phyloP scores from a whole-genome alignment of 2,888 invertebrate species.

The Chymomyza fuscimana region DNA sequence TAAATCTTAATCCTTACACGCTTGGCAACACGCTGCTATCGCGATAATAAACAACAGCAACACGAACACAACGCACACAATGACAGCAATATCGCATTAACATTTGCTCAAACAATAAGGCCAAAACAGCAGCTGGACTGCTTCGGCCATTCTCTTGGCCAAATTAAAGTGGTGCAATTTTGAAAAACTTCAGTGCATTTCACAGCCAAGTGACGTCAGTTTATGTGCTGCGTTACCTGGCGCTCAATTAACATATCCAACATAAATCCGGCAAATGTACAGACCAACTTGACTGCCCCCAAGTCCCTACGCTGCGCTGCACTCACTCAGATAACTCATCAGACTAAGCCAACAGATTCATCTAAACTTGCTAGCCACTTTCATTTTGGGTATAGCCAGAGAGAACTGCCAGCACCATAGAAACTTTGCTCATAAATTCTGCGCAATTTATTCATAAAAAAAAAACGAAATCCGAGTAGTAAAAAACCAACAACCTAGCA shows the following conservation, averaged over 20 bases:
- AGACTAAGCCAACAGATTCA: constrained; percentile 72
- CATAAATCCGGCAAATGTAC: constrained; percentile 61
- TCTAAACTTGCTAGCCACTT: constrained; percentile 71
- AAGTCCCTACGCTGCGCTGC: constrained; percentile 37
- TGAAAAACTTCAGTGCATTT: not conserved
- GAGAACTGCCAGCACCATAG: constrained; percentile 16
- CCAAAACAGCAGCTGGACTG: constrained; percentile 9
- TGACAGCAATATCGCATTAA: constrained; percentile 20
- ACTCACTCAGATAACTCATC: constrained; percentile 68
- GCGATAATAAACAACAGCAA: constrained; percentile 43
- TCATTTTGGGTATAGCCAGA: constrained; percentile 49
- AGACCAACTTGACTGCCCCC: constrained; percentile 29
- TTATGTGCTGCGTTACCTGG: not conserved
- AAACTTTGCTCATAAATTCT: constrained; percentile 72
- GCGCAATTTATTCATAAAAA: constrained; percentile 71
- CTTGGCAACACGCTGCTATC: constrained; percentile 56
- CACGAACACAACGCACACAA: constrained; percentile 6
- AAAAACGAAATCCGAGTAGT: constrained; percentile 21
- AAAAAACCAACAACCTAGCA: not conserved
- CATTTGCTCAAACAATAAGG: constrained; percentile 11
- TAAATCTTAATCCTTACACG: constrained; percentile 71
- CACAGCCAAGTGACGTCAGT: not conserved
- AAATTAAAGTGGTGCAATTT: not conserved
- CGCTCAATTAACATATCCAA: constrained; percentile 66
- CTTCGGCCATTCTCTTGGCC: too few species aligned